Conservation (phyloP, 2,888 invertebrate species). For the Zeuzera pyrina region DNA sequence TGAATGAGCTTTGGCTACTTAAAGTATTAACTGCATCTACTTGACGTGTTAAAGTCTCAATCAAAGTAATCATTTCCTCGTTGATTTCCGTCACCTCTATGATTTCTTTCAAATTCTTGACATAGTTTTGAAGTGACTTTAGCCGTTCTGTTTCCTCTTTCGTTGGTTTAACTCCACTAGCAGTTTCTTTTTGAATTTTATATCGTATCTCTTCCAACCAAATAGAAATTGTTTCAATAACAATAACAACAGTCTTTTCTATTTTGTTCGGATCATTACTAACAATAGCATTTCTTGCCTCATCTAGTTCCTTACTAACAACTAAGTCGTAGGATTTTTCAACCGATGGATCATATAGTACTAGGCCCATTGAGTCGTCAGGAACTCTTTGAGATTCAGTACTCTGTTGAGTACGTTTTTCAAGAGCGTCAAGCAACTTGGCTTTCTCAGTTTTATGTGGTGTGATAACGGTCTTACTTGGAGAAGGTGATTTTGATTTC, state of each 20-base stretch:
- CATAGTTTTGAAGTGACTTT: conserved; percentile 63
- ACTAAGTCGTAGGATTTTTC: conserved; percentile 63
- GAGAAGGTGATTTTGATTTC: conserved; percentile 65
- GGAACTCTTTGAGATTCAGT: conserved; percentile 31
- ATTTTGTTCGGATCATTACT: conserved; percentile 71
- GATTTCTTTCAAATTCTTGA: conserved; percentile 75
- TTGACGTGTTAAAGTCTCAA: conserved; percentile 76
- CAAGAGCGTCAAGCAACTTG: conserved; percentile 44
- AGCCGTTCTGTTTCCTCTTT: conserved; percentile 40
- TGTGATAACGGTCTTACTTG: conserved; percentile 37
- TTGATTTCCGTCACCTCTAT: conserved; percentile 79
- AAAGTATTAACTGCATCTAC: conserved; percentile 79
- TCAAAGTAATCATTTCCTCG: conserved; percentile 76
- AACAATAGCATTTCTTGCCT: conserved; percentile 73
- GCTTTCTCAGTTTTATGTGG: conserved; percentile 44
- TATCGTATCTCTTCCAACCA: conserved; percentile 91
- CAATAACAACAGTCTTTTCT: conserved; percentile 80
- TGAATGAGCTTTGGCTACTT: conserved; percentile 51
- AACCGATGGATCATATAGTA: conserved; percentile 50
- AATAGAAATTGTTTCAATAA: conserved; percentile 86
- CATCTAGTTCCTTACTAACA: conserved; percentile 74
- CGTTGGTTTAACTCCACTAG: conserved; percentile 27
- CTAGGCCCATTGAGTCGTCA: conserved; percentile 45
- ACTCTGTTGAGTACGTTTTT: conserved; percentile 50
- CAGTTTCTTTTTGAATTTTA: conserved; percentile 71